Base-by-base conservation (phyloP, 30 jellyfish, hydroid and myxozoan species). In the Nemopilema nomurai region DNA sequence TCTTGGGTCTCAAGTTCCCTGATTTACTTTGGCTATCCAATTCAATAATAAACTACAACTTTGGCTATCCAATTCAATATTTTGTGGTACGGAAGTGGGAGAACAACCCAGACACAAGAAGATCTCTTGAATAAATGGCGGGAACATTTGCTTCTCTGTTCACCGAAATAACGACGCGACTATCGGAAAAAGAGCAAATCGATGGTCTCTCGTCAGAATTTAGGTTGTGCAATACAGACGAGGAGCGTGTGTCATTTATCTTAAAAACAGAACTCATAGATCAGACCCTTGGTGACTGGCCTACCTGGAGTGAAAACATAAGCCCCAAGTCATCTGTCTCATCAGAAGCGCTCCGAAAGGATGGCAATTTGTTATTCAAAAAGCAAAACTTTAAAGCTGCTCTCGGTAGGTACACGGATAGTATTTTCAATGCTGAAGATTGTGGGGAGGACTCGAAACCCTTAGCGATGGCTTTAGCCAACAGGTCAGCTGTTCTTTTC, bases 401-500 rank as follows among this genome's bases (percentile, higher is more conserved):
- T 8, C 79, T 79, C 22, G 77, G 9, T 3, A 66, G 18, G 22
- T 88, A 88, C 41, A 88, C 96, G 6, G 76, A 78, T 27, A 80
- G 91, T 49, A 64, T 79, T 17, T 81, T 88, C 50, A 16, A 29
- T 62, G 87, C 96, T 13, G 81, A 63, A 7, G 67, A 63, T 62
- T 28, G 50, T 69, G 29, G 22, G 50, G 89, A 31, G 65, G 53
- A 83, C 80, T 28, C 88, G 0, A 26, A 49, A 22, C 66, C 84
- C 9, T 82, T 88, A 20, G 72, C 97, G 1, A 51, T 92, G 41
- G 96, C 91, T 20, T 83, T 89, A 62, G 98, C 96, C 0, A 92
- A 92, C 83, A 77, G 98, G 30, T 92, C 98, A 49, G 98, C 98
- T 57, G 97, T 83, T 66, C 74, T 92, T 9, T 92, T 74, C 68